Base-by-base conservation (phyloP, 2,797 vertebrate genomes). In the Nannoperca australis region DNA sequence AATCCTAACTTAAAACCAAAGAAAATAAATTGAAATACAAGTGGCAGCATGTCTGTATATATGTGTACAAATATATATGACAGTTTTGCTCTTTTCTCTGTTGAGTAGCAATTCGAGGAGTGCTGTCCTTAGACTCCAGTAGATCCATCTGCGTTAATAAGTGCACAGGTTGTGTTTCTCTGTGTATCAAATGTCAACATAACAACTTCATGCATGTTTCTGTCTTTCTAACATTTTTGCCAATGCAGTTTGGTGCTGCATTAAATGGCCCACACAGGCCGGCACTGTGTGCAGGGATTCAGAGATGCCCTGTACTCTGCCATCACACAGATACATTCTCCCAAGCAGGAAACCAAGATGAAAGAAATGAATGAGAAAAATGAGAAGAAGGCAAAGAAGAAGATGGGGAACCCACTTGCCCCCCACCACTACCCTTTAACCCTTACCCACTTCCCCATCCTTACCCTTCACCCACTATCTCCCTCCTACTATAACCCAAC, bases 291-390 rank as follows among this genome's bases (percentile, higher is more conserved):
- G 14, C 45, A 62, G 34, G 14, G 56, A 50, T 44, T 49, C 20
- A 60, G 17, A 53, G 51, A 78, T 13, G 38, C 60, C 22, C 38
- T 76, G 24, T 27, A 7, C 36, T 38, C 63, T 42, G 53, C 49
- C 22, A 44, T 70, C 11, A 70, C 50, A 36, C 24, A 55, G 62
- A 80, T 64, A 34, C 66, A 78, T 17, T 79, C 47, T 74, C 40
- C 65, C 2, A 55, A 51, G 30, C n/a, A 68, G 38, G n/a, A 68
- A 24, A 58, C 58, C n/a, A n/a, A n/a, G n/a, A n/a, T n/a, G n/a
- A 49, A 27, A 27, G 14, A 47, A 11, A 22, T 14, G 10, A 30
- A 56, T 12, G 14, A 36, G 6, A 32, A 55, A 17, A 27, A n/a
- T 7, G 17, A 15, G 5, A 12, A 4, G 8, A n/a, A 13, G 38